Evolutionary conservation across 1,140 invertebrate genomes (phyloP).

Genomic region (Macrocentrus cingulum): DNA sequence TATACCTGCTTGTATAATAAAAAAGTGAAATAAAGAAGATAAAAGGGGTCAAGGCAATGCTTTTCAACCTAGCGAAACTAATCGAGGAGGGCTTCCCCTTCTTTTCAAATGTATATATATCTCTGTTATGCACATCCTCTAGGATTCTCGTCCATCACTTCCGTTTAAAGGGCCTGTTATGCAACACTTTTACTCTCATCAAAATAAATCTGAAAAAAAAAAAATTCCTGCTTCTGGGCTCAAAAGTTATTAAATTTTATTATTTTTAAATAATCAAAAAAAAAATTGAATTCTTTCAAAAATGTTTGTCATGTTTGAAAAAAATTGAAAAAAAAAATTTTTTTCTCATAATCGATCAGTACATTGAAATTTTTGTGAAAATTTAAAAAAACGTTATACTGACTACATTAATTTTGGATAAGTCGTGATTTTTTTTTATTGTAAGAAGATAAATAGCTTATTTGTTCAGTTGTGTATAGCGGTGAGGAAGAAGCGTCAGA

Average conservation of each 20-base stretch:
- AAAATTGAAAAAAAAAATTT: too few species aligned
- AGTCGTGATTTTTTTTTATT: background rate
- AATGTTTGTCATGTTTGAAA: too few species aligned
- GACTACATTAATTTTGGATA: background rate
- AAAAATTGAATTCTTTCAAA: too few species aligned
- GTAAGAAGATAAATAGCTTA: background rate
- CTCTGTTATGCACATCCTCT: background rate
- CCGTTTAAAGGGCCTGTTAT: background rate
- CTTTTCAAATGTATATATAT: too few species aligned
- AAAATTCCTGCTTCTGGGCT: too few species aligned
- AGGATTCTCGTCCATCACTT: background rate
- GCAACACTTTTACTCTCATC: background rate
- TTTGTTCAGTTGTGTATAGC: background rate
- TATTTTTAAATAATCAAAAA: too few species aligned
- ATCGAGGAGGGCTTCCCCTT: background rate
- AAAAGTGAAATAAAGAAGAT: background rate
- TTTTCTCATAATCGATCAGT: too few species aligned
- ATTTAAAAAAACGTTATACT: too few species aligned
- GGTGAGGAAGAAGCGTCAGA: background rate
- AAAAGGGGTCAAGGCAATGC: conserved; percentile 3
- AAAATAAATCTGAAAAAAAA: too few species aligned
- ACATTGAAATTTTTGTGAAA: too few species aligned
- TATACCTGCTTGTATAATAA: background rate
- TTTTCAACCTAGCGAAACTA: background rate
- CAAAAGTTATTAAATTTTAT: too few species aligned